Base-by-base conservation (phyloP, 2,797 vertebrate species). In the Xerus rutilus region DNA sequence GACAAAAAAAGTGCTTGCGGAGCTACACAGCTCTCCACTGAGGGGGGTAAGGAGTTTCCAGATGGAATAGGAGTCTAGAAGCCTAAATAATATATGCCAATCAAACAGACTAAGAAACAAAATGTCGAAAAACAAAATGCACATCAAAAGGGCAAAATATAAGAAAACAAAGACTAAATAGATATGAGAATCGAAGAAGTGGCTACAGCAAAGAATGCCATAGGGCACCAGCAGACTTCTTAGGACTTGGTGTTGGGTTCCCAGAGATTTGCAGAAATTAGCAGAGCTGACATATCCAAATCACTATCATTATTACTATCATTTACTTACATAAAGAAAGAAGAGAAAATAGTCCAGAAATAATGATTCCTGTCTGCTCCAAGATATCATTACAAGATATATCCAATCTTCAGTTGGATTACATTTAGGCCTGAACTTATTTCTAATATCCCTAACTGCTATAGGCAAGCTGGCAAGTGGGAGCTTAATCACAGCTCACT, bases 331-430 rank as follows among this genome's bases (percentile, higher is more conserved):
- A n/a, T n/a, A n/a, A n/a, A n/a, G n/a, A n/a, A n/a, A n/a, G n/a
- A n/a, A n/a, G n/a, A n/a, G n/a, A n/a, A n/a, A n/a, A n/a, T 76
- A 54, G 11, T 67, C 67, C 77, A 9, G 21, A 95, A 89, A 90
- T 20, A 13, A n/a, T 57, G 69, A 69, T 39, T 92, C 78, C 25
- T 86, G 43, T 96, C 57, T 83, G 13, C 69, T 86, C 78, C 52
- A 91, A 88, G 25, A 79, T 81, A 69, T 84, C 39, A 82, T 82
- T 89, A 77, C 14, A 91, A 70, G 21, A 86, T 81, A 89, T 49
- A 65, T 79, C 39, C 21, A 21, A 7, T 39, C 28, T 94, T 89
- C 30, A 17, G 3, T 76, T 67, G 88, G 49, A 91, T 83, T 93
- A 30, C 28, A 83, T 94, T 87, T 45, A 72, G 72, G 65, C 20